phyloP scores from a whole-genome alignment of 2,113 vertebrate genomes.

The Rhegmatorhina hoffmannsi region DNA sequence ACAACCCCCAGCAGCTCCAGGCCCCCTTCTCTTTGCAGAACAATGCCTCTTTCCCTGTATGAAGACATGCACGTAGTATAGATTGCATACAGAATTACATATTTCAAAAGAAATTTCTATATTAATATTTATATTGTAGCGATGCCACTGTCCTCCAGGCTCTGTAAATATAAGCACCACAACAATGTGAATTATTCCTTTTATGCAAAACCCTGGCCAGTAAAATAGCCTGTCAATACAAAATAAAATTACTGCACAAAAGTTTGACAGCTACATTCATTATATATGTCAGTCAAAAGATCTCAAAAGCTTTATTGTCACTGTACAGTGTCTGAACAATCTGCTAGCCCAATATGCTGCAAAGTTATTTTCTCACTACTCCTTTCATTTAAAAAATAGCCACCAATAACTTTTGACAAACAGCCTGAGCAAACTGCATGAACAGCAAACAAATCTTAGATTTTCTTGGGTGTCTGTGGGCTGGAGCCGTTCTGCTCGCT shows the following conservation, averaged over 20 bases:
- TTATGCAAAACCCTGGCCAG: constrained; percentile 18
- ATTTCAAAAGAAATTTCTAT: not conserved
- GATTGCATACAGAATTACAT: not conserved
- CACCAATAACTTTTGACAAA: constrained; percentile 41
- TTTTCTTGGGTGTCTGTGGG: not conserved
- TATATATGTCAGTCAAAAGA: constrained; percentile 34
- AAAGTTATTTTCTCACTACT: constrained; percentile 51
- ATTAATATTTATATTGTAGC: constrained; percentile 23
- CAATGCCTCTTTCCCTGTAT: not conserved
- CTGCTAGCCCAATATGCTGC: constrained; percentile 53
- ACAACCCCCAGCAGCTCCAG: constrained; percentile 17
- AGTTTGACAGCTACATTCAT: constrained; percentile 60
- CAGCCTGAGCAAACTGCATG: not conserved
- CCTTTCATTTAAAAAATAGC: constrained; percentile 50
- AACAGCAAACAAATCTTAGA: not conserved
- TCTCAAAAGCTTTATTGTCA: constrained; percentile 50
- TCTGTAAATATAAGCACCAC: constrained; percentile 32
- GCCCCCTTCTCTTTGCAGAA: not conserved
- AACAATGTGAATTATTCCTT: constrained; percentile 25
- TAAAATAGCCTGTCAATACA: constrained; percentile 15
- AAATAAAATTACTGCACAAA: constrained; percentile 15
- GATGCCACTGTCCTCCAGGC: not conserved
- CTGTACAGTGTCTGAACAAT: constrained; percentile 45
- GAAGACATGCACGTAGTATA: not conserved
- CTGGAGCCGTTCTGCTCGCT: not conserved